Conservation (phyloP, 2,113 vertebrate genomes). For the Spermophilus dauricus region DNA sequence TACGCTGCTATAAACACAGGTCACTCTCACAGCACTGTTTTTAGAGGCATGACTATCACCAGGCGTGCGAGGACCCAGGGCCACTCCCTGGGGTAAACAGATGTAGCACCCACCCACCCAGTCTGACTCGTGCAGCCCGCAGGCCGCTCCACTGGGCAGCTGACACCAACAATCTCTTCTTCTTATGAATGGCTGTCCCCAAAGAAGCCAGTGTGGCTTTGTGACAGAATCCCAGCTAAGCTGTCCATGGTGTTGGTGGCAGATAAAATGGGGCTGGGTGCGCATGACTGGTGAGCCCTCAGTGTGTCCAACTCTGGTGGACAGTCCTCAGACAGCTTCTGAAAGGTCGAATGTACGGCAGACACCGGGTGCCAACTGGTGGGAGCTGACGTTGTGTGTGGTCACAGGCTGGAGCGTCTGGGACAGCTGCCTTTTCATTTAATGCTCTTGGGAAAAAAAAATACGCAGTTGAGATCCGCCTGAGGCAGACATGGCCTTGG, state of each 20-base stretch:
- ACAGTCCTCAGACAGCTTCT: neutral
- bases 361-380: neutral
- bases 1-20: too few relatives aligned
- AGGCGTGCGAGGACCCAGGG: neutral
- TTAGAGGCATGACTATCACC: neutral
- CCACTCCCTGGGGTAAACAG: neutral
- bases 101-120: neutral
- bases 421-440: constrained; percentile 30
- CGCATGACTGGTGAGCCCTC: neutral
- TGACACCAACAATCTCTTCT: neutral
- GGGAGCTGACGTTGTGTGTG: neutral
- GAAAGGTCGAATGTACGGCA: neutral
- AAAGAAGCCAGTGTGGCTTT: neutral
- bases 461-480: neutral
- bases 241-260: neutral
- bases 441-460: constrained; percentile 36
- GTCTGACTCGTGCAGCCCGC: neutral
- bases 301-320: neutral
- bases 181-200: neutral
- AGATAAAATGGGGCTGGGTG: neutral
- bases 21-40: neutral
- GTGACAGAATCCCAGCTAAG: neutral
- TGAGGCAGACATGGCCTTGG: neutral
- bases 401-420: neutral
- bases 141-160: neutral